Evolutionary conservation across 2,888 invertebrate species (phyloP).

Genomic region (Stomorhina lunata): DNA sequence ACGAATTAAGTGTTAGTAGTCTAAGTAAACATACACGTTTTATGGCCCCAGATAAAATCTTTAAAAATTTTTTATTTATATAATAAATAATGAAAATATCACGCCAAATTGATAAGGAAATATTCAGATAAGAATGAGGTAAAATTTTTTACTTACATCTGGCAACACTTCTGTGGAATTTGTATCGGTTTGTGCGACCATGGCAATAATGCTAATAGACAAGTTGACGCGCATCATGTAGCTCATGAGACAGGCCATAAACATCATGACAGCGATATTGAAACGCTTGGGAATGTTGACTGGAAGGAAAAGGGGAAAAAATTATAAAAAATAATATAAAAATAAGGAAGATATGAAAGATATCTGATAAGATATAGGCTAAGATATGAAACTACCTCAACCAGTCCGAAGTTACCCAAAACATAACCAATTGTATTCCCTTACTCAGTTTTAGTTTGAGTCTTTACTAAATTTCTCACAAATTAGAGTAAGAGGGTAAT

Average conservation of each 20-base stretch:
- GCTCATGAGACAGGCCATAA: conserved; percentile 86
- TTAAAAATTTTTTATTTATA: neutral
- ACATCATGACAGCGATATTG: conserved; percentile 84
- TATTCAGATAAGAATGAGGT: neutral
- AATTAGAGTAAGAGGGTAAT: too few species aligned
- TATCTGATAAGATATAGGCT: too few species aligned
- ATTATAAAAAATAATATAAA: neutral
- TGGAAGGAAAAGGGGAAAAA: conserved; percentile 68
- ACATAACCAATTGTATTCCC: too few species aligned
- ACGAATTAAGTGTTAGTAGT: conserved; percentile 25
- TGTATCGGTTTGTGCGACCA: conserved; percentile 82
- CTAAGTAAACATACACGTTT: conserved; percentile 4
- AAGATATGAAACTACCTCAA: too few species aligned
- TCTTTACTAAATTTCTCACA: too few species aligned
- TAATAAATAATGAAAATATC: neutral
- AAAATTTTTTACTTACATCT: conserved; percentile 73
- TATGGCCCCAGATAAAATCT: conserved; percentile 33
- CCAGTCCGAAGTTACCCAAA: too few species aligned
- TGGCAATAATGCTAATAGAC: conserved; percentile 87
- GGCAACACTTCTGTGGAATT: conserved; percentile 74
- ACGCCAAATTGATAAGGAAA: conserved; percentile 1
- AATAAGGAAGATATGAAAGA: too few species aligned
- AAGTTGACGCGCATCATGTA: conserved; percentile 89
- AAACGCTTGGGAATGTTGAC: conserved; percentile 81
- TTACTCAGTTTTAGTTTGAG: too few species aligned